Percentiles rank a stretch among this genome's conserved stretches.
Evolutionary conservation across 2,113 vertebrate species (phyloP).

Genomic region (Sapayoa aenigma): DNA sequence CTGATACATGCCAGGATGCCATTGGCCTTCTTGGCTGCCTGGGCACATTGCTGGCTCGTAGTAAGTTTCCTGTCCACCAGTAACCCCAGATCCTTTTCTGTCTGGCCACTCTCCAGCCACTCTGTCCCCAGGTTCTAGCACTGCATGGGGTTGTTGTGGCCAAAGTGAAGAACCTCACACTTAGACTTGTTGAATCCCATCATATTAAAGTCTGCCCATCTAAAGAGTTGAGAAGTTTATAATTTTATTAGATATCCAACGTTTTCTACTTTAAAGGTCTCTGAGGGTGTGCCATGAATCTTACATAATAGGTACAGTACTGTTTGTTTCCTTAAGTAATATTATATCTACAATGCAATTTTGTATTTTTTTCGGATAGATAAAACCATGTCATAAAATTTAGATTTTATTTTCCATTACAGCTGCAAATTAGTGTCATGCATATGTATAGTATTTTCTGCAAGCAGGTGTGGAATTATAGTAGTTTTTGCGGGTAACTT

Average conservation of each 20-base stretch:
- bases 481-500: background rate
- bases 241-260: background rate
- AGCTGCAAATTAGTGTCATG: background rate
- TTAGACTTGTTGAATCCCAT: too few relatives aligned
- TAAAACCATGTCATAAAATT: background rate
- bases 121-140: too few relatives aligned
- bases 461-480: background rate
- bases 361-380: background rate
- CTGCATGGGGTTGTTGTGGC: too few relatives aligned
- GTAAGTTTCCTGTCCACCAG: too few relatives aligned
- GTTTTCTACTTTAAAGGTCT: background rate
- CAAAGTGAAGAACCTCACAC: too few relatives aligned
- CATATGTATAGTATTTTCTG: background rate
- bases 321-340: background rate
- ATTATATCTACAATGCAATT: background rate
- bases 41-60: too few relatives aligned
- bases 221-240: background rate
- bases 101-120: too few relatives aligned
- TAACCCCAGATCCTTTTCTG: too few relatives aligned
- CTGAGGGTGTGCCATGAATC: background rate
- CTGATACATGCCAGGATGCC: too few relatives aligned
- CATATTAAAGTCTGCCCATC: too few relatives aligned
- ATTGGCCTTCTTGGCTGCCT: too few relatives aligned
- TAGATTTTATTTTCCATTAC: constrained; percentile 12
- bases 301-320: background rate